These are phyloP conservation scores for Ascaphus truei DNA, from an alignment of 2,113 vertebrate species.

Conservation along the genomic window DNA sequence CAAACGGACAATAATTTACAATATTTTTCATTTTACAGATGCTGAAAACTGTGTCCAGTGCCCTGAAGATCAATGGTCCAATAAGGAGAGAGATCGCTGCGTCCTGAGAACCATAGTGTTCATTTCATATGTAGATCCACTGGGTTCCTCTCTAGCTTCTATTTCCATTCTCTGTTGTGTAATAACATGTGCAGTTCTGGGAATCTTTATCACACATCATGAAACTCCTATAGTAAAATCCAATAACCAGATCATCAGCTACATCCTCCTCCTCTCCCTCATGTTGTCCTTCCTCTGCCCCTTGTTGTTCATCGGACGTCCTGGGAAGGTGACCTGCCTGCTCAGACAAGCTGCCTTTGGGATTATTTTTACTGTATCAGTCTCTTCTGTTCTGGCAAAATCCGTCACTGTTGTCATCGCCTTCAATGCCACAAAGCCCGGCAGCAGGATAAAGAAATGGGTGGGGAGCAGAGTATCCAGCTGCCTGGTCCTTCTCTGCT, in stretches of 20 bases:
- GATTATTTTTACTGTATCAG: conserved; percentile 51
- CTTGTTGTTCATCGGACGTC: conserved; percentile 26
- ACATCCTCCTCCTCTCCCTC: conserved; percentile 66
- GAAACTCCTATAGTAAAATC: conserved; percentile 58
- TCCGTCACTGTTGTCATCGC: conserved; percentile 64
- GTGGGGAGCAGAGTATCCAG: neutral
- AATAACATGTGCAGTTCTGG: conserved; percentile 49
- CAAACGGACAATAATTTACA: no score
- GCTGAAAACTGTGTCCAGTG: conserved; percentile 45
- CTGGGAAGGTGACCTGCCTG: neutral
- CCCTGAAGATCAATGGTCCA: conserved; percentile 63
- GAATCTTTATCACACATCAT: conserved; percentile 55
- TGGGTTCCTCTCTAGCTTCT: conserved; percentile 59
- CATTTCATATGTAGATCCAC: conserved; percentile 64
- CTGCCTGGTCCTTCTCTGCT: neutral
- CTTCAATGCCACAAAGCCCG: conserved; percentile 58
- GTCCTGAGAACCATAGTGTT: conserved; percentile 65
- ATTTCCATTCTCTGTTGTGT: conserved; percentile 56
- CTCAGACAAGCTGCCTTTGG: conserved; percentile 58
- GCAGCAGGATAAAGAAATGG: conserved; percentile 29
- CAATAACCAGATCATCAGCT: conserved; percentile 51
- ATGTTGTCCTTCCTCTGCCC: conserved; percentile 65
- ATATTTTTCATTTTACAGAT: conserved; percentile 31
- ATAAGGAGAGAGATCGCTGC: conserved; percentile 52
- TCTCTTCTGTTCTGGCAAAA: conserved; percentile 63